Percentiles rank a stretch among this genome's conserved stretches.
Conservation (phyloP, 2,888 invertebrate genomes). For the Dermolepida albohirtum region DNA sequence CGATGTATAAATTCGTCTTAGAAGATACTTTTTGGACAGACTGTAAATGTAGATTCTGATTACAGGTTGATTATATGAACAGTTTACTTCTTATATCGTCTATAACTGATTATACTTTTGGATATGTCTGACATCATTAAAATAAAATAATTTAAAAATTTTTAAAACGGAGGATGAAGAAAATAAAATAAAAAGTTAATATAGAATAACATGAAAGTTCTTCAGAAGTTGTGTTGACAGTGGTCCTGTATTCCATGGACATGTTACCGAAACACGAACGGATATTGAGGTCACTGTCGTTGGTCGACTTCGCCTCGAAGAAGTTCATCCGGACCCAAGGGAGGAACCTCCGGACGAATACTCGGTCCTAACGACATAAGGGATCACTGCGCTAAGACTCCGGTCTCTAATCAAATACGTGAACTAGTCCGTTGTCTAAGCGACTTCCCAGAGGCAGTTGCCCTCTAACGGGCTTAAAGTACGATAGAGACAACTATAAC, state of each 20-base stretch:
- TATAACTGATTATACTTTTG: too few species aligned
- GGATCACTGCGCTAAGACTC: conserved; percentile 49
- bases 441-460: conserved; percentile 52
- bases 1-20: too few species aligned
- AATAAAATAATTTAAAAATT: too few species aligned
- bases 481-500: conserved; percentile 48
- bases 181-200: too few species aligned
- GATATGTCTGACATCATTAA: too few species aligned
- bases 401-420: conserved; percentile 49
- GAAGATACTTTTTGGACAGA: too few species aligned
- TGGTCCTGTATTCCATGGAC: conserved; percentile 36
- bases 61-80: too few species aligned
- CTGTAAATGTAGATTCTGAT: too few species aligned
- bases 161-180: too few species aligned
- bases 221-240: conserved; percentile 9
- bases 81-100: too few species aligned
- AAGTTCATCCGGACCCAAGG: conserved; percentile 51
- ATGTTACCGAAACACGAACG: neutral
- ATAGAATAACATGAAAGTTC: too few species aligned
- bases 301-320: conserved; percentile 49
- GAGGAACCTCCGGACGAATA: conserved; percentile 48
- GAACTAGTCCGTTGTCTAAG: conserved; percentile 59
- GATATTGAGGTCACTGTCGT: conserved; percentile 45
- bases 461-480: conserved; percentile 54
- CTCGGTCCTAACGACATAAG: conserved; percentile 59